These are phyloP conservation scores for Circaetus gallicus DNA, from an alignment of 2,113 vertebrate species.

Conservation along the genomic window DNA sequence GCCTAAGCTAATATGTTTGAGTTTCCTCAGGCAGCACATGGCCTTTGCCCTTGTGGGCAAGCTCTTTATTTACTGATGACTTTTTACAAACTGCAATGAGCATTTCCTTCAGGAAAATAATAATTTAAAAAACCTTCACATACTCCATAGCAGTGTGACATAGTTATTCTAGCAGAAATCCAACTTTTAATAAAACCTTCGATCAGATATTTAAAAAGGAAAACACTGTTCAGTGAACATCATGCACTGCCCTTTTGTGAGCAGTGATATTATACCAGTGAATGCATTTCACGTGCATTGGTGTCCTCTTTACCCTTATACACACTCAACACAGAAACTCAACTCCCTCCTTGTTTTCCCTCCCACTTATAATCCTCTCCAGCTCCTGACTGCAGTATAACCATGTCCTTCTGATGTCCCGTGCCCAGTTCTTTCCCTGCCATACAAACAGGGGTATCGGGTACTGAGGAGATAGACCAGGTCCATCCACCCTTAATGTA, in stretches of 20 bases:
- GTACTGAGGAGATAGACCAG: background rate
- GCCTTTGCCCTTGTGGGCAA: background rate
- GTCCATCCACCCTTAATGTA: background rate
- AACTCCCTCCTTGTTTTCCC: background rate
- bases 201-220: background rate
- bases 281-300: background rate
- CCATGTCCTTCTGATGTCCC: rapidly evolving
- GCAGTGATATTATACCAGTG: background rate
- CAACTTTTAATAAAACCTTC: background rate
- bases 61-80: background rate
- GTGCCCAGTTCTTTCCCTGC: background rate
- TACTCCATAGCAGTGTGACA: background rate
- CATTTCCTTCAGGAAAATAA: background rate
- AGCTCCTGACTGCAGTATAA: background rate
- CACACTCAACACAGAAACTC: background rate
- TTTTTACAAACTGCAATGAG: background rate
- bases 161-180: background rate
- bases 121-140: background rate
- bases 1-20: background rate
- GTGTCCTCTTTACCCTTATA: background rate
- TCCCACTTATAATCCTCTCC: background rate
- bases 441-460: background rate
- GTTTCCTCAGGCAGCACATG: background rate
- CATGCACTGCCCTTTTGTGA: background rate
- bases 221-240: background rate